Base-by-base conservation (phyloP, 2,797 vertebrate species). In the Arnoldichthys spilopterus region DNA sequence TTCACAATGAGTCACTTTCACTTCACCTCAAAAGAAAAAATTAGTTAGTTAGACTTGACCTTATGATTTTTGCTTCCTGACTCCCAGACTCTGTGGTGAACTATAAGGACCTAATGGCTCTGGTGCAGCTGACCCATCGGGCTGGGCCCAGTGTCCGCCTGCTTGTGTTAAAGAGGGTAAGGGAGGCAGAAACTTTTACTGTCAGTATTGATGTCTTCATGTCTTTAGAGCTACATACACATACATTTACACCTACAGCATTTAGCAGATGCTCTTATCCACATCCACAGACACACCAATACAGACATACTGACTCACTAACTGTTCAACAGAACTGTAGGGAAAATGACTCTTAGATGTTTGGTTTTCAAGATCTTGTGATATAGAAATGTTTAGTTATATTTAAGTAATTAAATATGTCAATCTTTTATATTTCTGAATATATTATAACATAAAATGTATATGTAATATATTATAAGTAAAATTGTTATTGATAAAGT, bases 91-190 rank as follows among this genome's bases (percentile, higher is more conserved):
- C 93, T 49, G 91, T 91, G 82, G 94, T 98, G 90, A 98, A 95
- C 94, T 98, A 95, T 87, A 98, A 94, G 89, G 98, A 99, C 90
- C 92, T 99, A 59, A 92, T 99, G 90, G 94, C 97, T 83, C 89
- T 99, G 83, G 92, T 97, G 53, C 94, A 97, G 88, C 92, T 99
- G 85, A 95, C 95, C 56, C 96, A 97, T 83, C 94, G 93, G 76
- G 93, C 96, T 0, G 91, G 94, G 73, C 84, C 95, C 77, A 93
- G 91, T 0, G 85, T 98, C 43, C 95, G 97, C 82, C 93, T 99
- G 80, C 88, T 94, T 24, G 93, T 98, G 86, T 98, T 97, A 88
- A 97, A 94, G 90, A 95, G 97, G 96, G 98, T 98, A 89, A 92
- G 94, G 22, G 22, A 59, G 0, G 37, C 64, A 51, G 49, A 45